Percentiles rank a stretch among this genome's conserved stretches.
Evolutionary conservation across 2,113 vertebrate species (phyloP).

Genomic region (Antechinus flavipes): DNA sequence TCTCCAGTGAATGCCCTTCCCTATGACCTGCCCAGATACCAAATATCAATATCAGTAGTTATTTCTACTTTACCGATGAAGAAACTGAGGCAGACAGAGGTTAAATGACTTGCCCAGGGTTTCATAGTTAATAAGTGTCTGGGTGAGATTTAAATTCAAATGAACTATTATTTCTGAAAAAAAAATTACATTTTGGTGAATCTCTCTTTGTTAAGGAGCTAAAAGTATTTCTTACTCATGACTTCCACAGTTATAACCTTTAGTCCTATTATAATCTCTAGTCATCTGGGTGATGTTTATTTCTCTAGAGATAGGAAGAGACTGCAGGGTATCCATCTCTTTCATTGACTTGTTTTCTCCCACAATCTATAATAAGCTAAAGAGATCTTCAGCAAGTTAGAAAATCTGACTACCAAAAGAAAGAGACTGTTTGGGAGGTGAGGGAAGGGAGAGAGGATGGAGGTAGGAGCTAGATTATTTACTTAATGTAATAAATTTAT

Average conservation of each 20-base stretch:
- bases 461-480: neutral
- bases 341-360: neutral
- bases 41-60: too few species aligned
- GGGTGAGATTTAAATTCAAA: neutral
- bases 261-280: neutral
- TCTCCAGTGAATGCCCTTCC: too few species aligned
- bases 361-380: neutral
- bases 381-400: neutral
- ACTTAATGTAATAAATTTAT: neutral
- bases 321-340: neutral
- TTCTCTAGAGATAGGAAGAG: neutral
- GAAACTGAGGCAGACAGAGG: neutral
- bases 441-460: too few species aligned
- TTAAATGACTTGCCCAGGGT: too few species aligned
- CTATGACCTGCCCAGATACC: too few species aligned
- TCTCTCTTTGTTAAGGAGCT: neutral
- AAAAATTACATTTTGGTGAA: neutral
- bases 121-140: neutral
- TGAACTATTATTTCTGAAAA: neutral
- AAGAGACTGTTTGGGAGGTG: neutral
- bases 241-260: neutral
- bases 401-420: neutral
- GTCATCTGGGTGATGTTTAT: neutral
- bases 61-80: neutral
- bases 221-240: neutral